Evolutionary conservation across 2,113 vertebrate species (phyloP).

Genomic region (Scytalopus superciliaris): DNA sequence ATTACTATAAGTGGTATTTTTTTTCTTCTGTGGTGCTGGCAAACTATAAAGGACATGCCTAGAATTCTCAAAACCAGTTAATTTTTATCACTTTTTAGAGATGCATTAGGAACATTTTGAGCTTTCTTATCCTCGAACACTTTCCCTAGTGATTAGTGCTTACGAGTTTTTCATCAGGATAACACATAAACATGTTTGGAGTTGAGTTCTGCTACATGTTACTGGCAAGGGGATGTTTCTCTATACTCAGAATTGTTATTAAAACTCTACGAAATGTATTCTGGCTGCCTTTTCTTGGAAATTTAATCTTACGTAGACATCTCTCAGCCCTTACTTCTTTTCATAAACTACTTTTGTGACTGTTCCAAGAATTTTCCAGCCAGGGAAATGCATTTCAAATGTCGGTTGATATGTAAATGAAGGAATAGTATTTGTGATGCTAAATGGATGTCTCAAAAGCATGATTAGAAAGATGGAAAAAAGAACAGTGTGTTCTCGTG

Average conservation of each 20-base stretch:
- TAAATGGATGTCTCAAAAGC: neutral
- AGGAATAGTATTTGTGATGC: neutral
- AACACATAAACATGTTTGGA: rapidly evolving
- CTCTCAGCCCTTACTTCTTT: neutral
- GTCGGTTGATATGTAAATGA: neutral
- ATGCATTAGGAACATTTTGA: neutral
- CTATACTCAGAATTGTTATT: neutral
- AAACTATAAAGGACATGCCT: neutral
- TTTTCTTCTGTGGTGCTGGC: neutral
- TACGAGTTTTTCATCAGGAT: neutral
- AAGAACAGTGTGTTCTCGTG: neutral
- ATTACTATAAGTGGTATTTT: neutral
- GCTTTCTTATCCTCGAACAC: neutral
- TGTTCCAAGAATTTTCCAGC: neutral
- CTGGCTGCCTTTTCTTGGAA: neutral
- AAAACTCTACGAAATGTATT: neutral
- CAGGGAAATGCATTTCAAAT: neutral
- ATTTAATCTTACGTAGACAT: neutral
- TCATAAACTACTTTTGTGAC: neutral
- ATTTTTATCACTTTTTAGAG: neutral
- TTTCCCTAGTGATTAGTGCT: neutral
- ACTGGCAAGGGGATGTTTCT: neutral
- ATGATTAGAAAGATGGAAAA: neutral
- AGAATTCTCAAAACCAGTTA: neutral
- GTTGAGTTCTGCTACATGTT: neutral